A percentile compares a stretch with the other conserved stretches of the same genome.
Evolutionary conservation across 2,113 vertebrate species (phyloP).

Genomic region (Rhegmatorhina hoffmannsi): DNA sequence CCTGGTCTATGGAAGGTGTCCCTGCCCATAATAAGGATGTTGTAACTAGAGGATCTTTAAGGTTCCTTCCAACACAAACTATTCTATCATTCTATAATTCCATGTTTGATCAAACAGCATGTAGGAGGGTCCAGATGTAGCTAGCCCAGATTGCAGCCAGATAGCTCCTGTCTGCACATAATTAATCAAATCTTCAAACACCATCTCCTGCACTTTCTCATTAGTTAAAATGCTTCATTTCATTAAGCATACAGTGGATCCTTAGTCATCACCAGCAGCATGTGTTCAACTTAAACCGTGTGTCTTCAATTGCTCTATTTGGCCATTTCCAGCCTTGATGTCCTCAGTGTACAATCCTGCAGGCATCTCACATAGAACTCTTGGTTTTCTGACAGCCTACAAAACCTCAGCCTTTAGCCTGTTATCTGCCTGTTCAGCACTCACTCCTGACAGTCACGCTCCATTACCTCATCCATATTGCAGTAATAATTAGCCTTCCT

Average conservation of each 20-base stretch:
- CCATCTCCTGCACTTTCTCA: background rate
- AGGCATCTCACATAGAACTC: rapidly evolving
- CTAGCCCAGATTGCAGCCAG: background rate
- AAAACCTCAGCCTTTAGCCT: background rate
- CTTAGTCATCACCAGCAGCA: background rate
- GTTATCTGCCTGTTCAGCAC: background rate
- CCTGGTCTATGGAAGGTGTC: background rate
- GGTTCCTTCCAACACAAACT: background rate
- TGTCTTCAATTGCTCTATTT: background rate
- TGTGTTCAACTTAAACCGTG: background rate
- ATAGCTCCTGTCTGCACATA: background rate
- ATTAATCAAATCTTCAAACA: background rate
- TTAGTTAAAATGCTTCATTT: background rate
- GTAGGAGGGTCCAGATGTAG: background rate
- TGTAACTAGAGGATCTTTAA: background rate
- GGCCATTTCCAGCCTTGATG: background rate
- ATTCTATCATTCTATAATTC: background rate
- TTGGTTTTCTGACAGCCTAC: background rate
- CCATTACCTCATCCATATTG: background rate
- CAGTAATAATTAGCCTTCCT: background rate
- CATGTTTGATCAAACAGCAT: background rate
- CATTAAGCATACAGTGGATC: background rate
- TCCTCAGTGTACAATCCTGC: background rate
- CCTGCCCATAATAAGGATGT: background rate
- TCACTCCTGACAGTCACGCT: background rate